Evolutionary conservation across 2,888 invertebrate species (phyloP), one percentile per base, ranked within the genome.

Genomic region (Oligia latruncula): DNA sequence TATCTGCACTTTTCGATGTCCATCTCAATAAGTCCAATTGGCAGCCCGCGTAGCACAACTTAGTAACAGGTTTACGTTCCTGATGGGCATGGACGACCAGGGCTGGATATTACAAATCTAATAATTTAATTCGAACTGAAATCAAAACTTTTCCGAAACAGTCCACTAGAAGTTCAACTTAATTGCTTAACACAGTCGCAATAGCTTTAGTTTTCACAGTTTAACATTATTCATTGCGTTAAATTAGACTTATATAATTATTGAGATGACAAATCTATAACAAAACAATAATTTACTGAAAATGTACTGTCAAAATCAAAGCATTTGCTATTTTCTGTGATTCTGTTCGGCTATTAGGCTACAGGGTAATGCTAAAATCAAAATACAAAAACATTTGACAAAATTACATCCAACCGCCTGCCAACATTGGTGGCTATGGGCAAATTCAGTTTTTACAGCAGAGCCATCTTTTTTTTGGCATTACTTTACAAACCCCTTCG

Each of bases 1-100:
- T 62, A 67, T 62, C 40, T 29, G 65, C 80, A 80, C 29, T 65
- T 78, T 58, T 80, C 23, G 80, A 60, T 35, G 72, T 80, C 49
- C 49, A 58, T 58, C 23, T 65, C 65, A 58, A 40, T 66, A 72
- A 66, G 11, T 80, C 40, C 52, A 60, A 60, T 72, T 49, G 17
- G 66, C 66, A 80, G 40, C 40, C 43, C 6, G 15, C 49, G 15
- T 46, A 64, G 52, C 68, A 62, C 35, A 20, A 58, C 58, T 29
- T 13, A 43, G 8, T 15, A n/a, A 49, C 8, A 35, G 4, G 17
- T 64, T 15, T 29, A 46, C 20, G 6, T 35, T 71, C 46, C 55
- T 29, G 79, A 68, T 55, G 64, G 68, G 35, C 6, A 76, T 66
- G 46, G 35, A 20, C 23, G 60, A 13, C 9, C 29, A 52, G 9